Base-by-base conservation (phyloP, 2,113 vertebrate genomes). In the Misgurnus mizolepis region DNA sequence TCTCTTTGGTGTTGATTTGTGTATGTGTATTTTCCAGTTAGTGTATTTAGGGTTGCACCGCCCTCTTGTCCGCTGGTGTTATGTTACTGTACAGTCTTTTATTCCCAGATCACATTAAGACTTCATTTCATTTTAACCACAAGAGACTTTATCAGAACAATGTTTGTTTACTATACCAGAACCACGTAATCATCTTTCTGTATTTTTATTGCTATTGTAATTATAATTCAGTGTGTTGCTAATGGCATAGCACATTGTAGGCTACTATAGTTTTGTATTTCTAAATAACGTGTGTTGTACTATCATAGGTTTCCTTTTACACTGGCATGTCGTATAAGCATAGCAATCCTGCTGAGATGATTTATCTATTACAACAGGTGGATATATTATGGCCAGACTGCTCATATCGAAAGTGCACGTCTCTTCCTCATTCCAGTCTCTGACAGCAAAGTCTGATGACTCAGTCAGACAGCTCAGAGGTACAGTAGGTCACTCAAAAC, bases 51-150 rank as follows among this genome's bases (percentile, higher is more conserved):
- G 27, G 27, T 34, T 2, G 27, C 27, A 34, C 27, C 27, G 3
- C 27, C 27, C 27, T 34, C 27, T 34, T 34, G 27, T 34, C 34
- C 66, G 22, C 60, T 17, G 74, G 40, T 72, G 11, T 82, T 67
- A 78, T 50, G 69, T 82, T 82, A 18, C 73, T 47, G 15, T 47
- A 45, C 40, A 43, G 70, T 45, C 49, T 9, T 18, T 78, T 27
- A 61, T 14, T 45, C 39, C 55, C 40, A 58, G 58, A 70, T 70
- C 74, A 56, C 22, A 41, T 64, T 58, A 7, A 50, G 66, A 49
- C 7, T 15, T 55, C 22, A 22, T 22, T 70, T 65, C 43, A 64
- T 65, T 70, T 14, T 50, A 55, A 40, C 49, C 66, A 34, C 58
- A 39, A 7, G 27, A 17, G 17, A 58, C 27, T 15, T 58, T 3